A percentile compares a stretch with the other conserved stretches of the same genome.
Evolutionary conservation across 2,888 invertebrate species (phyloP).

Genomic region (Pharmacophagus antenor): DNA sequence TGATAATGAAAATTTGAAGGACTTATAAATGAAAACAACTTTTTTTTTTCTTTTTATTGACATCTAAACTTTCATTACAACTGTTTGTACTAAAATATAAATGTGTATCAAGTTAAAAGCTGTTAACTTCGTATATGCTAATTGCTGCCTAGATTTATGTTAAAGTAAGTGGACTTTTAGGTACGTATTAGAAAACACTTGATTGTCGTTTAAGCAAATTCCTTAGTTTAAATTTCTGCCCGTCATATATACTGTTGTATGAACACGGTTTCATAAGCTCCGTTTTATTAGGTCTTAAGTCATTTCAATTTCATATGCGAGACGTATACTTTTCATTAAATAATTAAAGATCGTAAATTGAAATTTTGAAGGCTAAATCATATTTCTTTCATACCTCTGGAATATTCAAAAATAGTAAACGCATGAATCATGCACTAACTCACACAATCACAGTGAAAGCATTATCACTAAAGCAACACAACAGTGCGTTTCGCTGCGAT

Average conservation of each 20-base stretch:
- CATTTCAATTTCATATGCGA: constrained; percentile 27
- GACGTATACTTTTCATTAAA: constrained; percentile 6
- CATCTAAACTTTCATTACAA: constrained; percentile 78
- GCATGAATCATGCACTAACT: constrained; percentile 57
- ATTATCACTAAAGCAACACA: constrained; percentile 56
- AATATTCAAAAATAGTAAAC: constrained; percentile 59
- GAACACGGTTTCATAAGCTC: constrained; percentile 57
- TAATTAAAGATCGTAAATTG: neutral
- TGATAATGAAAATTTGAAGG: constrained; percentile 2
- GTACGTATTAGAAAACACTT: constrained; percentile 36
- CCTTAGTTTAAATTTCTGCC: constrained; percentile 23
- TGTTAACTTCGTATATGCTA: constrained; percentile 68
- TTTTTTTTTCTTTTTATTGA: constrained; percentile 70
- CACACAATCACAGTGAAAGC: constrained; percentile 66
- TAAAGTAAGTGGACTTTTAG: constrained; percentile 64
- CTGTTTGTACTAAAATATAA: constrained; percentile 80
- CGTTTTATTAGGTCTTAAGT: constrained; percentile 40
- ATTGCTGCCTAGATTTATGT: constrained; percentile 60
- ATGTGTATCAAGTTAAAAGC: constrained; percentile 74
- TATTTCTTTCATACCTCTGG: constrained; percentile 40
- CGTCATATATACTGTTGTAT: constrained; percentile 35
- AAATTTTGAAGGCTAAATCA: too few species aligned
- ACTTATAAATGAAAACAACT: constrained; percentile 43
- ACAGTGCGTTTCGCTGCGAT: constrained; percentile 49
- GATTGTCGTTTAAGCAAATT: constrained; percentile 30